Base-by-base conservation (phyloP, 2,113 vertebrate genomes). In the Melanotaenia duboulayi region DNA sequence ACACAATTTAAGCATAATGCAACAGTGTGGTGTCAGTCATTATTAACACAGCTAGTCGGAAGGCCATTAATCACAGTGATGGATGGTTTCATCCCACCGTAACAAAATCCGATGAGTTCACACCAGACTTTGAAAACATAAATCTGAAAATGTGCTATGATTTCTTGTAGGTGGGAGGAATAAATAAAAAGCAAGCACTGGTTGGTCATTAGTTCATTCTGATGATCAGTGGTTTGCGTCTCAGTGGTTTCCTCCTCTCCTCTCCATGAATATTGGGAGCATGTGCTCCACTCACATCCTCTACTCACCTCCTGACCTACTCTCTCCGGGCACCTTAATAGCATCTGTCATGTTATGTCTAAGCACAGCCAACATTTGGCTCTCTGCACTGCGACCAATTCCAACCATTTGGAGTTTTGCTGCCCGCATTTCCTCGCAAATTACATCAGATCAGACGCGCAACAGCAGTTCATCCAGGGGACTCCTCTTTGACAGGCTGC, bases 321-420 rank as follows among this genome's bases (percentile, higher is more conserved):
- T 67, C 79, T 86, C 76, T 65, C 63, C 22, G n/a, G 67, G 59
- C 66, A 87, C 70, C 70, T 67, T 78, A 68, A 83, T 39, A 85
- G 76, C 81, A 82, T 88, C 78, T 84, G 78, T 82, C 89, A 84
- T 83, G 74, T 90, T 91, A 22, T 79, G 80, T 80, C 85, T 85
- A 56, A 78, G 52, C 74, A 62, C 57, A 62, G 42, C 71, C 42
- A 80, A 79, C 80, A 82, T 85, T 85, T 89, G 83, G 81, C 83
- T 74, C 75, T 12, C 4, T 22, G 46, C 54, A 74, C 74, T 65
- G 73, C 39, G 63, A 87, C 66, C 74, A 58, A 80, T 81, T 70
- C n/a, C 66, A 77, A 74, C 76, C 83, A 78, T 77, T 83, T 80
- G 63, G 65, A 73, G 74, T 80, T 79, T 61, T 57, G 10, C 72